These are phyloP conservation scores for Poeciliopsis occidentalis DNA, from an alignment of 2,113 vertebrate species.

Conservation along the genomic window DNA sequence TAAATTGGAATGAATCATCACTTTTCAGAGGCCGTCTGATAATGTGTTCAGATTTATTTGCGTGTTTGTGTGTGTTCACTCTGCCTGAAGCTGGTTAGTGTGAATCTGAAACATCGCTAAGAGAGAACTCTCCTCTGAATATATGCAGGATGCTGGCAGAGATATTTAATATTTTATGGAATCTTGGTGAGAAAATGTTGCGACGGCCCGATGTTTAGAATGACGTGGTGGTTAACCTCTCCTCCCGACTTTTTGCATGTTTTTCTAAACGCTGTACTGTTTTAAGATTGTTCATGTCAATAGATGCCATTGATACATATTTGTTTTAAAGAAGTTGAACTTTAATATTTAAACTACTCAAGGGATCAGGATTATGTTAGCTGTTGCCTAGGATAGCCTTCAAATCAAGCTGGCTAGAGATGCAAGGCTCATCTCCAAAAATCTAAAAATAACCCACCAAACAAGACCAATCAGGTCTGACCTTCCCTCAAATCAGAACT, in stretches of 20 bases:
- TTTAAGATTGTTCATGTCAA: too few species aligned
- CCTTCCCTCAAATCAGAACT: too few species aligned
- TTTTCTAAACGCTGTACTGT: too few species aligned
- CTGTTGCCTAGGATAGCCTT: too few species aligned
- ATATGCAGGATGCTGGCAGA: constrained; percentile 4
- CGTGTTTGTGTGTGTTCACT: constrained; percentile 2
- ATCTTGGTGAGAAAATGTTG: constrained; percentile 11
- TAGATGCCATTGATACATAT: too few species aligned
- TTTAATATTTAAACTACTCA: not conserved
- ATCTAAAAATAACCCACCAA: too few species aligned
- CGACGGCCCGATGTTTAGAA: constrained; percentile 4
- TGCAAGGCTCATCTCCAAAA: not conserved
- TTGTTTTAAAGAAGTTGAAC: not conserved
- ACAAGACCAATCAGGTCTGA: too few species aligned
- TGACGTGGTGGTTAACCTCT: constrained; percentile 1
- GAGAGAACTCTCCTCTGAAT: constrained; percentile 8
- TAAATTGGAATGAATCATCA: constrained; percentile 45
- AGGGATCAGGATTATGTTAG: not conserved
- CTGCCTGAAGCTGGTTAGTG: not conserved
- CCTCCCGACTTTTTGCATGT: not conserved
- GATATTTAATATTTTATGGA: constrained; percentile 22
- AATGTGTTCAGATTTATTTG: constrained; percentile 1
- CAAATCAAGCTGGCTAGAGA: not conserved
- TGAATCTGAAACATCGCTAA: not conserved
- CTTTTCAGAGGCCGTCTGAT: constrained; percentile 11